Evolutionary conservation across 2,888 invertebrate genomes (phyloP).

Genomic region (Hybos culiciformis): DNA sequence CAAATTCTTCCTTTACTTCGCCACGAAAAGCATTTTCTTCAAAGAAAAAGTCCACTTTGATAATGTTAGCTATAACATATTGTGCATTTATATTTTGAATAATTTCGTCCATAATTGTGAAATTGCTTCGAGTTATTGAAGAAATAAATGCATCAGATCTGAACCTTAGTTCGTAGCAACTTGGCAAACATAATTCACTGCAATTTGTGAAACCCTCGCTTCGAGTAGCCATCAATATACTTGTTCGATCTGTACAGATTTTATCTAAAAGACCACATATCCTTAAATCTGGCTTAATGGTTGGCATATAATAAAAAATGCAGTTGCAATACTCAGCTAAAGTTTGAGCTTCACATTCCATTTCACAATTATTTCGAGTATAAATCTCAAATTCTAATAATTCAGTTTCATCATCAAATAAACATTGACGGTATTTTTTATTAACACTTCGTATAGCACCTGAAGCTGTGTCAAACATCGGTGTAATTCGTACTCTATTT

Average conservation of each 20-base stretch:
- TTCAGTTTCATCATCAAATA: neutral
- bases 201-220: neutral
- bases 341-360: neutral
- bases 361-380: neutral
- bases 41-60: conserved; percentile 55
- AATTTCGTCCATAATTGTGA: conserved; percentile 22
- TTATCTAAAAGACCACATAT: neutral
- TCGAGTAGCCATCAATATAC: neutral
- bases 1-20: conserved; percentile 61
- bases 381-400: neutral
- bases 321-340: neutral
- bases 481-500: conserved; percentile 1
- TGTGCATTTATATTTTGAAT: conserved; percentile 15
- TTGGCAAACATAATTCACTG: conserved; percentile 46
- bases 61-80: conserved; percentile 43
- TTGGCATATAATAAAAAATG: neutral
- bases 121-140: conserved; percentile 33
- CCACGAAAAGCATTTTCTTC: conserved; percentile 55
- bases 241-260: neutral
- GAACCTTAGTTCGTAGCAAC: conserved; percentile 62
- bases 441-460: conserved; percentile 24
- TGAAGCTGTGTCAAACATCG: conserved; percentile 29
- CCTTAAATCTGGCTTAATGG: neutral
- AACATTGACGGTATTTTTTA: neutral
- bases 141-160: conserved; percentile 46